Conservation (phyloP, 1,140 invertebrate species). For the Akabosia matsudoensis region DNA sequence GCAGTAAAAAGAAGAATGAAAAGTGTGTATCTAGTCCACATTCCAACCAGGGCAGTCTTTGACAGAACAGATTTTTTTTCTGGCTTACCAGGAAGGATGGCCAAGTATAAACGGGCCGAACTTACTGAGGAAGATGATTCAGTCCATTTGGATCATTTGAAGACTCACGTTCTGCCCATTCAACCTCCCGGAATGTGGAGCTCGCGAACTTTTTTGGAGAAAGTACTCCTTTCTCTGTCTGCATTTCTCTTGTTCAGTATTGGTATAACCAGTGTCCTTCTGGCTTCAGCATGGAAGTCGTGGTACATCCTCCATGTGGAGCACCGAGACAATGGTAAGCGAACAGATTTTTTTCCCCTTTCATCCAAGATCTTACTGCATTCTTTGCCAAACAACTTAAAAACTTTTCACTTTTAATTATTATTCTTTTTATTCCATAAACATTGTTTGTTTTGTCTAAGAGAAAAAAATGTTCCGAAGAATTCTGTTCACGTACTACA, state of each 20-base stretch:
- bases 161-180: conserved; percentile 41
- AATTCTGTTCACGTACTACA: too few species aligned
- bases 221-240: conserved; percentile 39
- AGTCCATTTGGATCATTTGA: conserved; percentile 42
- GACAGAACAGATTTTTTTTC: neutral
- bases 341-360: neutral
- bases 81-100: conserved; percentile 35
- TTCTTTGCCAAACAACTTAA: neutral
- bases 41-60: too few species aligned
- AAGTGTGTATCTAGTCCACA: too few species aligned
- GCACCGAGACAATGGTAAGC: conserved; percentile 8
- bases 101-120: conserved; percentile 47
- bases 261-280: conserved; percentile 25
- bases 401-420: too few species aligned
- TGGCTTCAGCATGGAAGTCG: conserved; percentile 30
- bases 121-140: conserved; percentile 46
- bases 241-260: conserved; percentile 33
- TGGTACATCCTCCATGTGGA: conserved; percentile 35
- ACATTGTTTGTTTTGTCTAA: too few species aligned
- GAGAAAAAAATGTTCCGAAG: too few species aligned
- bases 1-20: too few species aligned
- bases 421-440: too few species aligned
- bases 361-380: neutral
- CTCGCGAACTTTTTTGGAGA: conserved; percentile 37
- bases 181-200: conserved; percentile 44